Percentiles rank a stretch among this genome's conserved stretches.
Conservation (phyloP, 2,797 vertebrate genomes). For the Coluber constrictor region DNA sequence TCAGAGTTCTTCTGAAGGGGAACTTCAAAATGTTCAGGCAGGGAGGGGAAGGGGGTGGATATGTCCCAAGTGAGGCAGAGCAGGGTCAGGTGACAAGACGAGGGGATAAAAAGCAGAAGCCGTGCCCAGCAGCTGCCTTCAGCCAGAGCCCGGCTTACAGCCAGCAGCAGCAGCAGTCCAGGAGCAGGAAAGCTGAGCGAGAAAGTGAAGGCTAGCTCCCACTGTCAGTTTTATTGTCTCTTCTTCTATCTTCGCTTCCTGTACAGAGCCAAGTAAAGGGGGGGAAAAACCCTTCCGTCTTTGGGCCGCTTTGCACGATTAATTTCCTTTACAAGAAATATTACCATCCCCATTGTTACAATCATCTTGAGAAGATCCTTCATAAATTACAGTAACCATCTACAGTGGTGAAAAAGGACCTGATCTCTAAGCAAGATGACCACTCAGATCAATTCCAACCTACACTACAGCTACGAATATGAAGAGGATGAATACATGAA, state of each 20-base stretch:
- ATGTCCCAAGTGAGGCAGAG: background rate
- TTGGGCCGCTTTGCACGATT: background rate
- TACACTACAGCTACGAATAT: conserved; percentile 87
- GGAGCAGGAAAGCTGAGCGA: conserved; percentile 10
- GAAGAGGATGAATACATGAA: conserved; percentile 90
- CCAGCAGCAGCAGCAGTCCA: conserved; percentile 38
- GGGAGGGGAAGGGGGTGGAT: background rate
- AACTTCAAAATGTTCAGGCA: background rate
- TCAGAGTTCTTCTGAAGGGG: background rate
- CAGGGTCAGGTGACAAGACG: conserved; percentile 55
- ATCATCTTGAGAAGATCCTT: background rate
- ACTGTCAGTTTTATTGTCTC: background rate
- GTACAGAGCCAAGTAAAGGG: background rate
- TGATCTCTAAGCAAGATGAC: conserved; percentile 72
- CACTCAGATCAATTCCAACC: conserved; percentile 82
- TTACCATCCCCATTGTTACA: background rate
- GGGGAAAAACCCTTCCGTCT: background rate
- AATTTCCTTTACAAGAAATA: background rate
- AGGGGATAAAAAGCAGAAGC: conserved; percentile 61
- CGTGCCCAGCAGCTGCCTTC: background rate
- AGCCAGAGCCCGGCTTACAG: conserved; percentile 32
- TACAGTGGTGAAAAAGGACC: conserved; percentile 41
- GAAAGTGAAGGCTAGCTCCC: conserved; percentile 38
- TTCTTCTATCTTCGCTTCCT: background rate
- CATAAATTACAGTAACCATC: conserved; percentile 27